phyloP scores from a whole-genome alignment of 1,140 invertebrate species.

The Aphaenogaster ashmeadi region DNA sequence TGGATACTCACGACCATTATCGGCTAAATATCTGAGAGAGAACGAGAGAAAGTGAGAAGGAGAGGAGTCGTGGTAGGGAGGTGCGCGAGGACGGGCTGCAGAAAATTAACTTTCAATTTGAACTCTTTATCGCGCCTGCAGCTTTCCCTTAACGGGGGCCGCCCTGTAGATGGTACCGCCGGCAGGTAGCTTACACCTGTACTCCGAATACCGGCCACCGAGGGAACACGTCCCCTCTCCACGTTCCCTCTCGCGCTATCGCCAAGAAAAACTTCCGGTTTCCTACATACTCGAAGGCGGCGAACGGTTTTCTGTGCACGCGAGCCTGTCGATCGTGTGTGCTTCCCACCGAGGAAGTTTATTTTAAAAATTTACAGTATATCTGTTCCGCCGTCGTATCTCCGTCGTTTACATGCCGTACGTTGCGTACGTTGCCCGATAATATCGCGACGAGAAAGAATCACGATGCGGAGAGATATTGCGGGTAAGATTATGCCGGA shows the following conservation, averaged over 20 bases:
- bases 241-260: slow-evolving; percentile 57
- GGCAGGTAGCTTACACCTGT: slow-evolving; percentile 70
- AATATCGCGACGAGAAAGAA: slow-evolving; percentile 35
- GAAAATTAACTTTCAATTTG: slow-evolving; percentile 78
- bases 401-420: slow-evolving; percentile 26
- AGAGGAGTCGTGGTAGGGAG: background rate
- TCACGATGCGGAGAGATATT: slow-evolving; percentile 27
- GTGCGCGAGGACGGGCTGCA: slow-evolving; percentile 51
- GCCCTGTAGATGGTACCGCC: slow-evolving; percentile 21
- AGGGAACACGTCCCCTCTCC: background rate
- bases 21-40: slow-evolving; percentile 45
- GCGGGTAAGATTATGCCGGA: background rate
- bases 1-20: slow-evolving; percentile 7
- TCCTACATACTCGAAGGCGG: slow-evolving; percentile 47
- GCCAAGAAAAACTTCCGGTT: slow-evolving; percentile 72
- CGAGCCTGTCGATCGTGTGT: slow-evolving; percentile 55
- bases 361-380: slow-evolving; percentile 46
- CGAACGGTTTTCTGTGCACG: slow-evolving; percentile 51
- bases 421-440: slow-evolving; percentile 4
- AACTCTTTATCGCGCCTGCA: slow-evolving; percentile 57
- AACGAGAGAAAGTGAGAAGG: slow-evolving; percentile 39
- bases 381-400: slow-evolving; percentile 32
- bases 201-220: slow-evolving; percentile 35
- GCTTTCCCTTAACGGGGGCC: slow-evolving; percentile 48
- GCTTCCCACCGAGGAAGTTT: slow-evolving; percentile 55